Percentiles rank a stretch among this genome's conserved stretches.
Evolutionary conservation across 2,797 vertebrate species (phyloP).

Genomic region (Trachurus trachurus): DNA sequence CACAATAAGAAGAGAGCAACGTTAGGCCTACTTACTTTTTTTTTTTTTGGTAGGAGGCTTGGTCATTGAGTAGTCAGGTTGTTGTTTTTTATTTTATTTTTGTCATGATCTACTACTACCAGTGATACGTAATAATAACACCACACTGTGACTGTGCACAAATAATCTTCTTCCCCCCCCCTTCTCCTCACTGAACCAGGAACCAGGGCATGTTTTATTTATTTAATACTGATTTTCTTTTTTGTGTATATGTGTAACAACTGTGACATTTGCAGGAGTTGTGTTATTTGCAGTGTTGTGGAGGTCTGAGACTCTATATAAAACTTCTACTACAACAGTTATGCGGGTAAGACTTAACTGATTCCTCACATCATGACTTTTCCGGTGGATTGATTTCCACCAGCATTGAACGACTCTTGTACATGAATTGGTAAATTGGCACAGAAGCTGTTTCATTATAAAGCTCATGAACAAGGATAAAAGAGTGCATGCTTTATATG

Average conservation of each 20-base stretch:
- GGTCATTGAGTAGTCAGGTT: background rate
- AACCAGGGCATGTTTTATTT: conserved; percentile 36
- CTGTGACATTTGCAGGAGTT: conserved; percentile 87
- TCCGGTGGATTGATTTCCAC: conserved; percentile 59
- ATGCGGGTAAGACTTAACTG: conserved; percentile 87
- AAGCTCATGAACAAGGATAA: conserved; percentile 21
- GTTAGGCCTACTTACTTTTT: too few species aligned
- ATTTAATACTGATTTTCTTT: conserved; percentile 42
- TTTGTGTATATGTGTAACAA: conserved; percentile 79
- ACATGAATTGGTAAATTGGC: conserved; percentile 23
- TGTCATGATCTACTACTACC: conserved; percentile 19
- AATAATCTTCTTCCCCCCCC: conserved; percentile 41
- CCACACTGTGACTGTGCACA: conserved; percentile 18
- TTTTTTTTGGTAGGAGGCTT: background rate
- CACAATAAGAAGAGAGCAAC: background rate
- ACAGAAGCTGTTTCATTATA: conserved; percentile 2
- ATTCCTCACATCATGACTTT: conserved; percentile 85
- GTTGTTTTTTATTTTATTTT: conserved; percentile 23
- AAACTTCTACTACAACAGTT: conserved; percentile 85
- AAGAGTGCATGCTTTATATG: conserved; percentile 62
- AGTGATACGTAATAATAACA: conserved; percentile 31
- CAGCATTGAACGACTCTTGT: conserved; percentile 21
- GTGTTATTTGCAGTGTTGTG: conserved; percentile 86
- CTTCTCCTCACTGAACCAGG: conserved; percentile 26
- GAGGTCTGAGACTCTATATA: conserved; percentile 86